Conservation (phyloP, 2,888 invertebrate species). For the Mantis religiosa region DNA sequence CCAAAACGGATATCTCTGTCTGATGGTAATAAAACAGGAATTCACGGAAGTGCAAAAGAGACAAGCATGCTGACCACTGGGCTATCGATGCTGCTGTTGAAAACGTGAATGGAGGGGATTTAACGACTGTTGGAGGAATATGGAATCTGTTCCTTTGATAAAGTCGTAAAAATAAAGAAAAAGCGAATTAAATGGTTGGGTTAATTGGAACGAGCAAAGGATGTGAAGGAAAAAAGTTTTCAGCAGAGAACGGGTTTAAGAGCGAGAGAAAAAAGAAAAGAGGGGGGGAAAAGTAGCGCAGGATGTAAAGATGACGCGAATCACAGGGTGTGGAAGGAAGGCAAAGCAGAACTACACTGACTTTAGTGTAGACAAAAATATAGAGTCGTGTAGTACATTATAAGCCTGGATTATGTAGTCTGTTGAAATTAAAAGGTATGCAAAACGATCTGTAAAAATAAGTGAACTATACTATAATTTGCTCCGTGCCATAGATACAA, state of each 20-base stretch:
- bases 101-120: not conserved
- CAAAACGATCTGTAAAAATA: too few relatives aligned
- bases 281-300: not conserved
- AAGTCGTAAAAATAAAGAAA: not conserved
- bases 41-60: too few relatives aligned
- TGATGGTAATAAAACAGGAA: too few relatives aligned
- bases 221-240: not conserved
- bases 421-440: too few relatives aligned
- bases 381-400: not conserved
- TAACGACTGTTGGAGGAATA: not conserved
- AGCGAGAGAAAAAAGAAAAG: not conserved
- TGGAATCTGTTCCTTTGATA: not conserved
- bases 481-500: not conserved
- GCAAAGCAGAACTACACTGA: not conserved
- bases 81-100: not conserved
- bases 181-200: not conserved
- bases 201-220: not conserved
- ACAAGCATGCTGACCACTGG: too few relatives aligned
- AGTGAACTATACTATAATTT: not conserved
- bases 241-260: not conserved
- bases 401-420: not conserved
- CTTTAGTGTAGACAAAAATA: not conserved
- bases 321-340: not conserved
- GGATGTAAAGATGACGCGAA: not conserved
- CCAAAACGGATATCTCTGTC: too few relatives aligned